Evolutionary conservation across 2,113 vertebrate species (phyloP), one percentile per base, ranked within the genome.

Genomic region (Oncorhynchus mykiss): DNA sequence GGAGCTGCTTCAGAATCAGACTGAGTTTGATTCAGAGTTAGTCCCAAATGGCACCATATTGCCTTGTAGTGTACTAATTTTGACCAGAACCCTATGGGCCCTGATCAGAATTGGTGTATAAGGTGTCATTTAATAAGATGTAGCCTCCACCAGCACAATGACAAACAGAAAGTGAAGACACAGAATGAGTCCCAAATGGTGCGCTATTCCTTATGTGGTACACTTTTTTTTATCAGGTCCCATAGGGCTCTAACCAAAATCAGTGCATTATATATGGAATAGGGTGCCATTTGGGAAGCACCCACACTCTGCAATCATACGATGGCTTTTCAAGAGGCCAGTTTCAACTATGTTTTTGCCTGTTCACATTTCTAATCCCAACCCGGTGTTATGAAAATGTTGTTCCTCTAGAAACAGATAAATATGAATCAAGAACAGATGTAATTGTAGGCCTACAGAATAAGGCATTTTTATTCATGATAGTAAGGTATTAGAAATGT

Each of bases 221-320:
- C 60, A 29, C 18, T 22, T 11, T 60, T 65, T 82, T 70, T 80
- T 73, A 60, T 14, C 49, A 51, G 3, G 34, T 34, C 34, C 34
- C 39, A 51, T 51, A 16, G 49, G 79, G 77, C 68, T 39, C 39
- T 39, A 73, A 39, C 84, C 39, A 39, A 39, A 39, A 39, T 7
- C 39, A 39, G 7, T 39, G 39, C 39, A 2, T 39, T 39, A 9
- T 39, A 76, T 83, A 78, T 85, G 72, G 71, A 78, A 74, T 75
- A 81, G 49, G 11, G 14, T 16, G 4, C 3, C 49, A 51, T 13
- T 51, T 51, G 25, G 12, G 65, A 67, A 12, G 9, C 8, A 27
- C 8, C 3, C 14, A 16, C 29, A 34, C 81, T 87, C 70, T 0
- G 84, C 83, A 90, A 91, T 92, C 90, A 88, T 75, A 74, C 54